Evolutionary conservation across 2,113 vertebrate species (phyloP).

Genomic region (Corythaeola cristata): DNA sequence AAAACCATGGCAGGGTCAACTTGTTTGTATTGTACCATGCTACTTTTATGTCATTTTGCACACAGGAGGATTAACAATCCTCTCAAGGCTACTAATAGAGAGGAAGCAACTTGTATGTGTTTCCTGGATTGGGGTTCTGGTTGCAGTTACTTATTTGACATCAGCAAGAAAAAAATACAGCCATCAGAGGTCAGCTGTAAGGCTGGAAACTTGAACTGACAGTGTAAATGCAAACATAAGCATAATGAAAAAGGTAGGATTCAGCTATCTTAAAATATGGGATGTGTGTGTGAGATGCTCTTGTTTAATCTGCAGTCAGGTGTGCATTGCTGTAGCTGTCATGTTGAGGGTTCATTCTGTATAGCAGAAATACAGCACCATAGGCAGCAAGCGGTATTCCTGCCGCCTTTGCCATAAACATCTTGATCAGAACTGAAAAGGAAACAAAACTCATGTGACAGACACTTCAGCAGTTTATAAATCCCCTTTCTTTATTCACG

Average conservation of each 20-base stretch:
- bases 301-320: neutral
- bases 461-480: neutral
- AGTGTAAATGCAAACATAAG: neutral
- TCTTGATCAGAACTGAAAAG: neutral
- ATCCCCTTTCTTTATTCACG: neutral
- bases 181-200: neutral
- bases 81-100: neutral
- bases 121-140: neutral
- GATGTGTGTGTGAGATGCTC: neutral
- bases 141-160: neutral
- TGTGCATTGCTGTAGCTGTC: neutral
- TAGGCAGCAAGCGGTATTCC: neutral
- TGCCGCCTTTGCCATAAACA: neutral
- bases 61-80: neutral
- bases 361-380: neutral
- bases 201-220: neutral
- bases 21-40: neutral
- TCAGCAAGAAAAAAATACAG: neutral
- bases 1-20: accelerated
- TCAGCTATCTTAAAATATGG: neutral
- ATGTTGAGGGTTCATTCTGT: neutral
- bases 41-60: neutral
- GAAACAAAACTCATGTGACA: neutral
- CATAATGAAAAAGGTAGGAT: neutral
- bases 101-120: neutral